Base-by-base conservation (phyloP, 2,797 vertebrate genomes). In the Gobionotothen gibberifrons region DNA sequence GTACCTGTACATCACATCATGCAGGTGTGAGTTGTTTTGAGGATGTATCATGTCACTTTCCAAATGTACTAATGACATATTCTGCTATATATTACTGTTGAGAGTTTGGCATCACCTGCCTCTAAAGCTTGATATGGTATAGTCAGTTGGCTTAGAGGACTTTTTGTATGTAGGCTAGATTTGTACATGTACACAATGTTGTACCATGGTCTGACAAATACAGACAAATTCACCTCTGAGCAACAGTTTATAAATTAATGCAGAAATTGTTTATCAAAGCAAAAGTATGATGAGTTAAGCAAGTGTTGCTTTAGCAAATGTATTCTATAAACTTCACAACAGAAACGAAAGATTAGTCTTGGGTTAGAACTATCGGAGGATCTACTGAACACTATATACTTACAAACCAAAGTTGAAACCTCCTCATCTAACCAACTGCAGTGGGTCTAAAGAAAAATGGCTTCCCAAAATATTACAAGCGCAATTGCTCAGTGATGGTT, bases 1-100 rank as follows among this genome's bases (percentile, higher is more conserved):
- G 78, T 22, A 64, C 22, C 29, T 46, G 44, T 39, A 36, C 3
- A 0, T 67, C 63, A 46, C 48, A 48, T 44, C 53, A 43, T 36
- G 51, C 62, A 74, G 73, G 62, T 79, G 68, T 74, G 70, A 60
- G 59, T 15, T 68, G 9, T 42, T 52, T 51, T 44, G 32, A 66
- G 15, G 21, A 29, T 16, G 26, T 32, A 51, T 74, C 32, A 62
- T 61, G 64, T 56, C 47, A 70, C 48, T n/a, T 14, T 67, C 22
- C 42, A 21, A 55, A 32, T 32, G 15, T 44, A 17, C 59, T 36
- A 21, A 39, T 8, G 39, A 29, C 42, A 19, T 21, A 10, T 52
- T 21, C 8, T 29, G 13, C 53, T 32, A 0, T 9, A 15, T 43
- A 39, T 32, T 3, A 51, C 29, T 19, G 5, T n/a, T 10, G 39